A percentile compares a stretch with the other conserved stretches of the same genome.
Evolutionary conservation across 2,113 vertebrate genomes (phyloP).

Genomic region (Tiliqua scincoides): DNA sequence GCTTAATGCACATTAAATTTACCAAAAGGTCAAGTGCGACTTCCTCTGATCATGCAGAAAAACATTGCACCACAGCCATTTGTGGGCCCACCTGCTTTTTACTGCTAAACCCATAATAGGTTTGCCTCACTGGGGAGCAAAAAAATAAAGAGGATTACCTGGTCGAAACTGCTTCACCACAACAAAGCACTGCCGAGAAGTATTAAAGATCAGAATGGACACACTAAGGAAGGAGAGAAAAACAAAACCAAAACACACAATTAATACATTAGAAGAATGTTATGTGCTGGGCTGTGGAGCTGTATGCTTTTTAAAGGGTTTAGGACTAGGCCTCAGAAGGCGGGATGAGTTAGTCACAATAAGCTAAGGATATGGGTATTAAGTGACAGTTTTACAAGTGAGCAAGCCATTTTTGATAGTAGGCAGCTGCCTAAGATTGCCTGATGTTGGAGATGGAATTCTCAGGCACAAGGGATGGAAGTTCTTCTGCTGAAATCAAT

Average conservation of each 20-base stretch:
- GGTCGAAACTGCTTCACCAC: constrained; percentile 94
- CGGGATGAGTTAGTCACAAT: neutral
- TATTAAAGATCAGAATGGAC: constrained; percentile 91
- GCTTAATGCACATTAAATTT: neutral
- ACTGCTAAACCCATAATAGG: constrained; percentile 57
- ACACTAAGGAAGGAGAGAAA: constrained; percentile 74
- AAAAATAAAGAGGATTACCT: constrained; percentile 78
- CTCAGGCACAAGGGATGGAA: neutral
- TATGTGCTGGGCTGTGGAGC: constrained; percentile 16
- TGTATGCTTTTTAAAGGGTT: neutral
- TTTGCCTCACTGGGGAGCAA: constrained; percentile 51
- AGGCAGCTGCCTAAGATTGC: neutral
- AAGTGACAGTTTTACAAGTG: neutral
- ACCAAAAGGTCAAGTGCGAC: neutral
- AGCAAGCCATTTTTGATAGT: neutral
- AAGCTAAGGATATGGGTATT: neutral
- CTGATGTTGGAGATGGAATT: neutral
- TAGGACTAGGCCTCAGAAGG: neutral
- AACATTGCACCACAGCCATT: constrained; percentile 52
- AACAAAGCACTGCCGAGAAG: constrained; percentile 88
- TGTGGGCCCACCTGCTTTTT: constrained; percentile 59
- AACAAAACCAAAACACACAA: constrained; percentile 16
- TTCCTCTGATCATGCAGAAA: constrained; percentile 48
- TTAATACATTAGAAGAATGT: constrained; percentile 51
- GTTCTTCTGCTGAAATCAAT: too few relatives aligned